phyloP scores from a whole-genome alignment of 2,113 vertebrate genomes.

The Aptenodytes forsteri region DNA sequence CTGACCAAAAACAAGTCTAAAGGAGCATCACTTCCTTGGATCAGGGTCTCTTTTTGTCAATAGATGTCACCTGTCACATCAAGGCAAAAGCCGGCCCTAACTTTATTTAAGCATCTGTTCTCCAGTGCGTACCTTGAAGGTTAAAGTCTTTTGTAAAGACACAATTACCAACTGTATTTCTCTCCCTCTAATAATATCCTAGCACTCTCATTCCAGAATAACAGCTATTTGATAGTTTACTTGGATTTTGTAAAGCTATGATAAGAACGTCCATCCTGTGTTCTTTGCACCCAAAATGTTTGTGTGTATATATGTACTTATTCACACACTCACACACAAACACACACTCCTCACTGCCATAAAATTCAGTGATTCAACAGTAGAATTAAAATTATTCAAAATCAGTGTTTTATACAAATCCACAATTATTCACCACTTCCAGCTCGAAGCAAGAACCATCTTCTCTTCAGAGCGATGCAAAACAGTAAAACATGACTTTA shows the following conservation, averaged over 20 bases:
- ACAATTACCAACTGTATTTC: not conserved
- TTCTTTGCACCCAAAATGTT: not conserved
- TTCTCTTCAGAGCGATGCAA: not conserved
- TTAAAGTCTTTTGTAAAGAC: not conserved
- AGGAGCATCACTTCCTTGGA: not conserved
- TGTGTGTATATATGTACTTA: not conserved
- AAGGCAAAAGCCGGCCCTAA: not conserved
- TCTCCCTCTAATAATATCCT: not conserved
- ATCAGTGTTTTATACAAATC: not conserved
- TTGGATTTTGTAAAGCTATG: not conserved
- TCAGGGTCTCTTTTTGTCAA: not conserved
- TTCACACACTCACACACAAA: not conserved
- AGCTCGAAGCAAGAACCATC: not conserved
- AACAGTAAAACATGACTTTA: not conserved
- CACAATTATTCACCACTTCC: not conserved
- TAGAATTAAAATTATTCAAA: not conserved
- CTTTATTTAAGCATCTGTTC: not conserved
- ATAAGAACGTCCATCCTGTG: not conserved
- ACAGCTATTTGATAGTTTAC: not conserved
- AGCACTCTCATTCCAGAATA: not conserved
- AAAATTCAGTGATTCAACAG: not conserved
- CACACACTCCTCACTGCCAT: not conserved
- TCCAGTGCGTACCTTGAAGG: not conserved
- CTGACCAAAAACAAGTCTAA: not conserved
- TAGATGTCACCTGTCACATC: not conserved